Percentiles rank a stretch among this genome's conserved stretches.
Evolutionary conservation across 2,888 invertebrate genomes (phyloP).

Genomic region (Herminia tarsipennalis): DNA sequence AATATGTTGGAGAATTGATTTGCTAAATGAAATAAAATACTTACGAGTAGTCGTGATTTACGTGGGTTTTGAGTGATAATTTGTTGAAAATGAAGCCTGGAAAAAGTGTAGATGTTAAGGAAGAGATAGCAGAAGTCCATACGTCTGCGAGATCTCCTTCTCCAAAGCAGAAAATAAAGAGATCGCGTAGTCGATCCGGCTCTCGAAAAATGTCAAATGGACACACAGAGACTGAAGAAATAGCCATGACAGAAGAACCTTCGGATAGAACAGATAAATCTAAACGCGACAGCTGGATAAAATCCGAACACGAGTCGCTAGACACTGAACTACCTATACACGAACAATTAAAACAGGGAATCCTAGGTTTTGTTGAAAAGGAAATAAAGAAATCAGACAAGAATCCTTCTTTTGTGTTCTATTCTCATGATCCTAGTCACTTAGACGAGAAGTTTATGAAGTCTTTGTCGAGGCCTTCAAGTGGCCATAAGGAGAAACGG

Average conservation of each 20-base stretch:
- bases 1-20: slow-evolving; percentile 5
- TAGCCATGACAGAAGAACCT: slow-evolving; percentile 47
- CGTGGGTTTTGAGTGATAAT: slow-evolving; percentile 40
- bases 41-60: slow-evolving; percentile 24
- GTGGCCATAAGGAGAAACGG: slow-evolving; percentile 79
- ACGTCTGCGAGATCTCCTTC: slow-evolving; percentile 73
- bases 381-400: slow-evolving; percentile 82
- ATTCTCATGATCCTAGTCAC: slow-evolving; percentile 80
- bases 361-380: slow-evolving; percentile 81
- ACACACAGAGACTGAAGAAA: slow-evolving; percentile 50
- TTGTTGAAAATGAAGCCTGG: slow-evolving; percentile 71
- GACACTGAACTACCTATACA: slow-evolving; percentile 87
- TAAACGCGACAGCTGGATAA: slow-evolving; percentile 79
- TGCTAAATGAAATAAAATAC: slow-evolving; percentile 15
- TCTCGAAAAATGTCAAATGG: slow-evolving; percentile 77
- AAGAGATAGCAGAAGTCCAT: slow-evolving; percentile 80
- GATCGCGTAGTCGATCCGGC: slow-evolving; percentile 66
- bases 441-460: slow-evolving; percentile 80
- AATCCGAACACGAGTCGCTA: slow-evolving; percentile 82
- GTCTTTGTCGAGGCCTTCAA: slow-evolving; percentile 74
- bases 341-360: slow-evolving; percentile 82
- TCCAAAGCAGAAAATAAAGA: slow-evolving; percentile 68
- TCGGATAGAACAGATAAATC: slow-evolving; percentile 57
- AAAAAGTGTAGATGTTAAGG: slow-evolving; percentile 67
- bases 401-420: slow-evolving; percentile 79